These are phyloP conservation scores for Acrocephalus kingi DNA, from an alignment of 2,113 vertebrate genomes.

Conservation along the genomic window DNA sequence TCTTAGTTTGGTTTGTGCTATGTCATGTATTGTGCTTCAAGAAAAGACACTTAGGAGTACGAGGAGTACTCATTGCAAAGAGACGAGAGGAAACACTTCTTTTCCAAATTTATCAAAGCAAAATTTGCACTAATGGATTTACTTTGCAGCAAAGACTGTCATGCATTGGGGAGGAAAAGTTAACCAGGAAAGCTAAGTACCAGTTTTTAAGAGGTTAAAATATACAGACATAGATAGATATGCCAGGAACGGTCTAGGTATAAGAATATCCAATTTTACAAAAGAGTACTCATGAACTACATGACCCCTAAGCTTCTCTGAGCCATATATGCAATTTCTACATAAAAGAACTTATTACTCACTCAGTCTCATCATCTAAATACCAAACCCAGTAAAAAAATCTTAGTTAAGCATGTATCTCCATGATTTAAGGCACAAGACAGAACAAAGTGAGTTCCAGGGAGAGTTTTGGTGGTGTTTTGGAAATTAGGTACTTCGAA, in stretches of 20 bases:
- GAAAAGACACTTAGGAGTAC: not conserved
- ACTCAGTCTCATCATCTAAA: conserved; percentile 31
- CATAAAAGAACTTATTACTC: conserved; percentile 10
- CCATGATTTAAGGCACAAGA: not conserved
- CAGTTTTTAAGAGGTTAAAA: not conserved
- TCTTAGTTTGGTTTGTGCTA: not conserved
- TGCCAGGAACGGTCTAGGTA: not conserved
- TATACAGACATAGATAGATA: not conserved
- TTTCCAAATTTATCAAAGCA: not conserved
- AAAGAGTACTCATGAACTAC: not conserved
- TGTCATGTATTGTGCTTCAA: not conserved
- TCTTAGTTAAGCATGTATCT: not conserved
- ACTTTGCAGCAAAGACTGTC: not conserved
- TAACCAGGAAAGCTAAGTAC: not conserved
- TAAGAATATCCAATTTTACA: not conserved
- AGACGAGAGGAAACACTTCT: not conserved
- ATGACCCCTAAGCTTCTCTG: not conserved
- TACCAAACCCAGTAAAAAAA: conserved; percentile 8
- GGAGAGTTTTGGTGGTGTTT: not conserved
- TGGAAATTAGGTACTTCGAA: not conserved
- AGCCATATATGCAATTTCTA: not conserved
- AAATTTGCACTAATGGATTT: not conserved
- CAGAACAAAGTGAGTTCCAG: not conserved
- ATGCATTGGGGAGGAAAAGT: not conserved
- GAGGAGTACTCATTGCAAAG: not conserved